Evolutionary conservation across 2,797 vertebrate species (phyloP).

Genomic region (Melanotaenia trifasciata): DNA sequence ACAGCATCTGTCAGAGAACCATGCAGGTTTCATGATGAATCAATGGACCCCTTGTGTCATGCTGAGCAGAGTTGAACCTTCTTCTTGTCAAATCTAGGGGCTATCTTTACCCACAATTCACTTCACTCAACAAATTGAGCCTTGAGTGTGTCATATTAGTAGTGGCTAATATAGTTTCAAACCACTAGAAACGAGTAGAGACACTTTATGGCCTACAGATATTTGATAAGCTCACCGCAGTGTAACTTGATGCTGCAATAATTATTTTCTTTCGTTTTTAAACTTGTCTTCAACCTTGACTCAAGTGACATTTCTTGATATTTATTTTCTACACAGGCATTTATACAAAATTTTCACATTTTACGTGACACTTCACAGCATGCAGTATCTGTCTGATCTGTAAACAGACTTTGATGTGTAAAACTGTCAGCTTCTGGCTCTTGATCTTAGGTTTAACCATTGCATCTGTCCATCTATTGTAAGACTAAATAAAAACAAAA

Average conservation of each 20-base stretch:
- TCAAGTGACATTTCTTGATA: constrained; percentile 14
- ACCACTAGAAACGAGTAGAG: not conserved
- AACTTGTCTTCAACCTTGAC: constrained; percentile 12
- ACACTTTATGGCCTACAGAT: not conserved
- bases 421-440: constrained; percentile 7
- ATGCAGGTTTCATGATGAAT: constrained; percentile 22
- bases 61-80: not conserved
- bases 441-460: constrained; percentile 1
- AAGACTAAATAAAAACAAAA: constrained; percentile 1
- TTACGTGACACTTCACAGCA: constrained; percentile 8
- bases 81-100: constrained; percentile 8
- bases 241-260: not conserved
- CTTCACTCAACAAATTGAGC: not conserved
- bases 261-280: constrained; percentile 15
- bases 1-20: constrained; percentile 46
- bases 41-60: not conserved
- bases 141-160: not conserved
- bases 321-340: constrained; percentile 23
- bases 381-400: not conserved
- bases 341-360: not conserved
- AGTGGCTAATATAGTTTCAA: not conserved
- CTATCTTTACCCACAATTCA: constrained; percentile 8
- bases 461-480: constrained; percentile 6
- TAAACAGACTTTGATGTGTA: constrained; percentile 20
- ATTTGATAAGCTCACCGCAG: not conserved